A percentile compares a stretch with the other conserved stretches of the same genome.
These are phyloP conservation scores for Sebastes paucispinis DNA, from an alignment of 2,797 vertebrate species.

Conservation along the genomic window DNA sequence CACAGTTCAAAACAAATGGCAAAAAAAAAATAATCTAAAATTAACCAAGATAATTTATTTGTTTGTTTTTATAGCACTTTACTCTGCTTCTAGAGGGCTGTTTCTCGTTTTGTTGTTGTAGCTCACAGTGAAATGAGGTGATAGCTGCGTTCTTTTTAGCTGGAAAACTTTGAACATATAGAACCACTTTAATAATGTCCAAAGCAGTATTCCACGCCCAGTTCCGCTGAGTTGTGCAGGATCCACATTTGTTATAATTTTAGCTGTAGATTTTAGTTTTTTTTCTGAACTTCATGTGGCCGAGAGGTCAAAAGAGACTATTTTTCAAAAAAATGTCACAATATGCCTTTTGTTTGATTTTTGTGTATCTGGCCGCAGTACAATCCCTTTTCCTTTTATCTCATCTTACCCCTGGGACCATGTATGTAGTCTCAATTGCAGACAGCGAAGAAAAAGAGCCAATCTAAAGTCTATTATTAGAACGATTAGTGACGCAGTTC, in stretches of 20 bases:
- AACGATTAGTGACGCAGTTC: conserved; percentile 52
- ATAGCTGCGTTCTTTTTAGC: conserved; percentile 27
- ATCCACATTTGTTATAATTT: conserved; percentile 25
- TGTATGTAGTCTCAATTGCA: neutral
- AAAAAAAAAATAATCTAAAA: neutral
- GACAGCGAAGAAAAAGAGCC: neutral
- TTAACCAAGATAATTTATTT: neutral
- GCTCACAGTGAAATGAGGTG: conserved; percentile 1
- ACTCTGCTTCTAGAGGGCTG: conserved; percentile 66
- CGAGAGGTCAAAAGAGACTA: conserved; percentile 22
- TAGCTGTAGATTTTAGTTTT: conserved; percentile 4
- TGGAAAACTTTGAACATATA: conserved; percentile 18
- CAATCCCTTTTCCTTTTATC: conserved; percentile 33
- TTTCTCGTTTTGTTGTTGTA: conserved; percentile 30
- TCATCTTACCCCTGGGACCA: neutral
- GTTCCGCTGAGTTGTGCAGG: neutral
- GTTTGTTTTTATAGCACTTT: conserved; percentile 69
- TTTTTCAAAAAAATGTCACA: conserved; percentile 35
- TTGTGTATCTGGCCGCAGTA: conserved; percentile 1
- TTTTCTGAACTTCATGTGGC: neutral
- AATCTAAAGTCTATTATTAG: conserved; percentile 27
- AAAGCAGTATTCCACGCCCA: conserved; percentile 59
- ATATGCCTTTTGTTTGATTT: conserved; percentile 40
- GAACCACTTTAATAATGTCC: conserved; percentile 35
- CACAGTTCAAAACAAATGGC: neutral